Conservation (phyloP, 2,888 invertebrate genomes). For the Epistrophella euchroma region DNA sequence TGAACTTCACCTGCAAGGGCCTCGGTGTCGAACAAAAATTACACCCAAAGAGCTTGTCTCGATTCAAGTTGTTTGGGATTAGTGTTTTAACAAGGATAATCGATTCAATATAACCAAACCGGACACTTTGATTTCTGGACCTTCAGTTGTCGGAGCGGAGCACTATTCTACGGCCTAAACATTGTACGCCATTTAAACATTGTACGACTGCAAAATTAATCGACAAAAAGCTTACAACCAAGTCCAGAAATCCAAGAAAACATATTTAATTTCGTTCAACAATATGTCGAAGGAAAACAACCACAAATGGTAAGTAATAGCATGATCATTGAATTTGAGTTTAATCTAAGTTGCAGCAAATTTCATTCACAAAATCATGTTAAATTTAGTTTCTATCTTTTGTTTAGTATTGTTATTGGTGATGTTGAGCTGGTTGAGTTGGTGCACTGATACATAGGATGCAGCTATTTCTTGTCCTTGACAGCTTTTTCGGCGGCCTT, state of each 20-base stretch:
- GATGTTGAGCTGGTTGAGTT: no score
- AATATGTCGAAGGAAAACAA: slow-evolving; percentile 83
- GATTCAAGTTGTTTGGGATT: slow-evolving; percentile 80
- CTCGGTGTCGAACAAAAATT: slow-evolving; percentile 80
- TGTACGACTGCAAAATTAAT: slow-evolving; percentile 88
- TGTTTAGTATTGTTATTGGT: no score
- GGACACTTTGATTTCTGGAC: slow-evolving; percentile 93
- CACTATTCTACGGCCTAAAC: slow-evolving; percentile 89
- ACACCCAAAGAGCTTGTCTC: slow-evolving; percentile 79
- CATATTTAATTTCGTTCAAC: slow-evolving; percentile 88
- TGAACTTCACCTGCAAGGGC: slow-evolving; percentile 79
- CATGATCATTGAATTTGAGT: neutral
- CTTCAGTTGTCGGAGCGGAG: slow-evolving; percentile 93
- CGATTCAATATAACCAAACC: slow-evolving; percentile 92
- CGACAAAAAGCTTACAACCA: slow-evolving; percentile 86
- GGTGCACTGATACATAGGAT: no score
- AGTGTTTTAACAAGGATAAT: slow-evolving; percentile 79
- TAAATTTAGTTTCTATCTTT: no score
- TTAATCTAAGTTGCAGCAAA: neutral
- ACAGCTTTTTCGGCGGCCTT: no score
- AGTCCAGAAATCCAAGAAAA: slow-evolving; percentile 89
- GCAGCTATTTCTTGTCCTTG: no score
- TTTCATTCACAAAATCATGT: no score
- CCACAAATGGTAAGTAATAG: slow-evolving; percentile 60
- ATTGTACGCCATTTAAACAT: slow-evolving; percentile 86